These are phyloP conservation scores for Botia almorhae DNA, from an alignment of 2,797 vertebrate genomes.

Conservation along the genomic window DNA sequence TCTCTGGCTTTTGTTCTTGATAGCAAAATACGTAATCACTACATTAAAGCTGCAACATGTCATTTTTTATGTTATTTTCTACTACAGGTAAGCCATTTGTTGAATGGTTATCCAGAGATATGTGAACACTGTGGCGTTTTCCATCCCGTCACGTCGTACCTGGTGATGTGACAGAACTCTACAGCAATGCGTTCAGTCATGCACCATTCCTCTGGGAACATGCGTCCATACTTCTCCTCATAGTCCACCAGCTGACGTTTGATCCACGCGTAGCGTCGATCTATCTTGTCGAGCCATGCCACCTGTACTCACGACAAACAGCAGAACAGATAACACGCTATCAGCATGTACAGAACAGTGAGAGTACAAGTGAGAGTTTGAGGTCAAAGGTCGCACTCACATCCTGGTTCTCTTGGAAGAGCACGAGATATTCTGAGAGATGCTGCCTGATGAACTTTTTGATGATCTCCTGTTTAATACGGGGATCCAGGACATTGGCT, in stretches of 20 bases:
- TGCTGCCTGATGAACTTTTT: constrained; percentile 99
- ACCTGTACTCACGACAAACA: constrained; percentile 72
- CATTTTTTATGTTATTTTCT: no score
- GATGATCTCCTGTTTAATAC: constrained; percentile 98
- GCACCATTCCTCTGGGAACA: constrained; percentile 96
- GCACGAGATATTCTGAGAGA: constrained; percentile 94
- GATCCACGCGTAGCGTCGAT: constrained; percentile 96
- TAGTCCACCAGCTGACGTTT: constrained; percentile 97
- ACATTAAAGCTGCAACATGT: no score
- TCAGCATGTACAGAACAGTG: not conserved
- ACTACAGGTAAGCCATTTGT: no score
- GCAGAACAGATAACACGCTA: not conserved
- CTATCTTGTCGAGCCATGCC: constrained; percentile 97
- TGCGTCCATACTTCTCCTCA: constrained; percentile 95
- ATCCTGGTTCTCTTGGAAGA: constrained; percentile 99
- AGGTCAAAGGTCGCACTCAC: constrained; percentile 76
- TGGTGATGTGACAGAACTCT: constrained; percentile 95
- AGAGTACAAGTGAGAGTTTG: not conserved
- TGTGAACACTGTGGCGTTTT: no score
- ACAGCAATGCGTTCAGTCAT: constrained; percentile 97
- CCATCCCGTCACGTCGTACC: constrained; percentile 64
- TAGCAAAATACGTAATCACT: no score
- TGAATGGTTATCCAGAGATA: no score
- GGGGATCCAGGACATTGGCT: constrained; percentile 93
- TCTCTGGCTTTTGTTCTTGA: no score